A percentile compares a stretch with the other conserved stretches of the same genome.
Conservation (phyloP, 2,797 vertebrate species). For the Antrozous pallidus region DNA sequence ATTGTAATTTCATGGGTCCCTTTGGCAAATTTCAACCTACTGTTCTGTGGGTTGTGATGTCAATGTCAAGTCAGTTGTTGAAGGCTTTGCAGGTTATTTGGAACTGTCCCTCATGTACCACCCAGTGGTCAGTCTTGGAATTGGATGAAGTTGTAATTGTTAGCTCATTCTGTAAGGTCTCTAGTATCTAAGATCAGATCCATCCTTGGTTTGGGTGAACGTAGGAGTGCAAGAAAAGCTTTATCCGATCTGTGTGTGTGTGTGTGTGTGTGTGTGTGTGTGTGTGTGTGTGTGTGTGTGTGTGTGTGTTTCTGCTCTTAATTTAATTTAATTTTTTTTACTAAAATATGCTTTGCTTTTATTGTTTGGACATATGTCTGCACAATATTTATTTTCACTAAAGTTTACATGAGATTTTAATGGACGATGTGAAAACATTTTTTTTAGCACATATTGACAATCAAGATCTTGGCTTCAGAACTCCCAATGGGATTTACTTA, state of each 20-base stretch:
- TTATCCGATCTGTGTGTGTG: not conserved
- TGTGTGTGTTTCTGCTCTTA: not conserved
- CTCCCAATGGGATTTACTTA: not conserved
- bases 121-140: not conserved
- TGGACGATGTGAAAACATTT: not conserved
- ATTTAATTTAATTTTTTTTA: not conserved
- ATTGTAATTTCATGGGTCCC: not conserved
- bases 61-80: not conserved
- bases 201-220: not conserved
- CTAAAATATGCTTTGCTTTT: not conserved
- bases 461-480: not conserved
- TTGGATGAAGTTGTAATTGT: not conserved
- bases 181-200: not conserved
- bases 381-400: constrained; percentile 16
- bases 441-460: not conserved
- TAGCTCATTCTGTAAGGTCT: not conserved
- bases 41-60: not conserved
- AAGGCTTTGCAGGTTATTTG: not conserved
- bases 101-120: not conserved
- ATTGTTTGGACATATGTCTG: not conserved
- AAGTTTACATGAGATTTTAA: not conserved
- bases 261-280: not conserved
- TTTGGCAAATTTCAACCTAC: not conserved
- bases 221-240: not conserved
- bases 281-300: not conserved